Base-by-base conservation (phyloP, 1,140 invertebrate species). In the Caenorhabditis tropicalis region DNA sequence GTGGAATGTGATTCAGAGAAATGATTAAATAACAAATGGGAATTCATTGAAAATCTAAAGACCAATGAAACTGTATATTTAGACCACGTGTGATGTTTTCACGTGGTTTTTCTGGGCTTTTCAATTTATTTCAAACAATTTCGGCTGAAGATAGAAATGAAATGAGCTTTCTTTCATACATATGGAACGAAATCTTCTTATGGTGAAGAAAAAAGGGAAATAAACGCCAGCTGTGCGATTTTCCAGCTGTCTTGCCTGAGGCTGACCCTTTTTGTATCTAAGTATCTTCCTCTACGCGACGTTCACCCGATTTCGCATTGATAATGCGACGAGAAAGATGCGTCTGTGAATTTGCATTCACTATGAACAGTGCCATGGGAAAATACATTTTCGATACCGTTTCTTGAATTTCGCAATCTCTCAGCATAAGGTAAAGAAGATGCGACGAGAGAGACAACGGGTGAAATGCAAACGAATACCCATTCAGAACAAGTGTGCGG, bases 391-490 rank as follows among this genome's bases (percentile, higher is more conserved):
- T 19, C 2, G 58, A 16, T 10, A 16, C 65, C 9, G 4, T 74
- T 46, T n/a, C 12, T 6, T 15, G 29, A 24, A 74, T 74, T 74
- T 74, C 65, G 65, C 65, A 74, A 74, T 46, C 6, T 24, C n/a
- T 74, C n/a, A 24, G 10, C 15, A 15, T 2, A n/a, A 74, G 24
- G n/a, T n/a, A 21, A 46, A 21, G 15, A n/a, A 74, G n/a, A 36
- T 4, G 36, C 27, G 65, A 65, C 12, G 15, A 12, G 27, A 58
- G 5, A 6, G 24, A 27, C 5, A 51, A 29, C 39, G 53, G 16
- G 19, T 16, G 60, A 43, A 74, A 74, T 74, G 36, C 65, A 74
- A 74, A 74, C 36, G 58, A 65, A 74, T 46, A 43, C 21, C 58
- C n/a, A 74, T 74, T 74, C 36, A 74, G 21, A 24, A 16, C n/a